Base-by-base conservation (phyloP, 2,797 vertebrate species). In the Psittacula echo region DNA sequence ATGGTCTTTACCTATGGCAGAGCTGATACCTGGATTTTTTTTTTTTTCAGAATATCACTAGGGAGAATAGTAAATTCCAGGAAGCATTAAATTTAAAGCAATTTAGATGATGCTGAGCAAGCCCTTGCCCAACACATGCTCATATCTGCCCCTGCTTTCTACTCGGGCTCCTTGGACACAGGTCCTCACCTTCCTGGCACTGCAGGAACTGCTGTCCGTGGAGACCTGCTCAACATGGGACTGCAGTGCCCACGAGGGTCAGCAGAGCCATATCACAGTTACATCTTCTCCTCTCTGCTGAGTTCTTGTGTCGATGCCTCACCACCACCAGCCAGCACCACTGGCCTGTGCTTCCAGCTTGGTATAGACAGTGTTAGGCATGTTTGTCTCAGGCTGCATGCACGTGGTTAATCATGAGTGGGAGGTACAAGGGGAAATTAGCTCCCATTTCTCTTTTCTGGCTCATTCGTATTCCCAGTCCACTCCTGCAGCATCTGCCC, bases 171-270 rank as follows among this genome's bases (percentile, higher is more conserved):
- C 34, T 48, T 72, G 51, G 58, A 64, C 51, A 41, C 21, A 19
- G 34, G 34, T 88, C 18, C 67, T 80, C 2, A 1, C 34, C 21
- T 51, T 51, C 51, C 91, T 72, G 58, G 17, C 29, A 24, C 62
- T 12, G 20, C 39, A 71, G 64, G 56, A 79, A 22, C 0, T 0
- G 2, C 13, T 65, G 4, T n/a, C 7, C 6, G 5, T 5, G 23
- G 34, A 48, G 22, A 53, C 30, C 16, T 71, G 24, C n/a, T 58
- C 50, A 60, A 15, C 39, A 16, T 11, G 30, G 27, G 26, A 85
- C 44, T 47, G 11, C 56, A 44, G 37, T 39, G 73, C 27, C 27
- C 60, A 22, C 0, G 0, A 30, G 47, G 32, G 16, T 37, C 42
- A 51, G 44, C 39, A 42, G 39, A 65, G 58, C 70, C 19, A 1